Evolutionary conservation across 2,888 invertebrate species (phyloP).

Genomic region (Andrena minutula): DNA sequence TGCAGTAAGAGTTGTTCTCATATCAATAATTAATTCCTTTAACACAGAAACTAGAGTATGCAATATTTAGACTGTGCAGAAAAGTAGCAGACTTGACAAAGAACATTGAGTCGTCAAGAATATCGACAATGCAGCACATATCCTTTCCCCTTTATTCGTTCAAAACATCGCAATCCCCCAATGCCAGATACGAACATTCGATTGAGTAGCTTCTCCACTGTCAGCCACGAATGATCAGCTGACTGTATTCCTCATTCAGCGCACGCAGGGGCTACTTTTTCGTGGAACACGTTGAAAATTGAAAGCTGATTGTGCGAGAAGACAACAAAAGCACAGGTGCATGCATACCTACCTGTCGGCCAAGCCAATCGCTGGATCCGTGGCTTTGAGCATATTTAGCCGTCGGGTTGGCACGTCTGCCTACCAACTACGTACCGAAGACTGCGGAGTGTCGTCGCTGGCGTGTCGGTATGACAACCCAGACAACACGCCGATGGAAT

Average conservation of each 20-base stretch:
- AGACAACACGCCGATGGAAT: constrained; percentile 73
- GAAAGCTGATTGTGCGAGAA: constrained; percentile 43
- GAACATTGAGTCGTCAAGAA: no score
- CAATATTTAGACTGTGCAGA: no score
- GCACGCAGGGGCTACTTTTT: constrained; percentile 1
- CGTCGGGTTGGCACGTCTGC: constrained; percentile 73
- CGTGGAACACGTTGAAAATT: constrained; percentile 32
- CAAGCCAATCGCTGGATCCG: constrained; percentile 59
- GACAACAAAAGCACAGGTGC: constrained; percentile 55
- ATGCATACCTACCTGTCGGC: constrained; percentile 45
- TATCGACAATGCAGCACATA: no score
- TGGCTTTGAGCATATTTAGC: constrained; percentile 72
- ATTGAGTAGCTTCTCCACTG: neutral
- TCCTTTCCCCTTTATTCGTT: no score
- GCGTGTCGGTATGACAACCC: constrained; percentile 78
- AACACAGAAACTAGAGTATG: no score
- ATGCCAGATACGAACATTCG: neutral
- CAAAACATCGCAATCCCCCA: no score
- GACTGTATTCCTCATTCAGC: neutral
- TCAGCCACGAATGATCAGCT: neutral
- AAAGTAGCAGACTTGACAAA: no score
- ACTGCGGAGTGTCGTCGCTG: constrained; percentile 65
- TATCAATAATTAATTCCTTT: no score
- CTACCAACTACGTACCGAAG: constrained; percentile 71
- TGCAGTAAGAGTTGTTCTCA: no score